Conservation (phyloP, 2,113 vertebrate genomes). For the Ciconia stormi region DNA sequence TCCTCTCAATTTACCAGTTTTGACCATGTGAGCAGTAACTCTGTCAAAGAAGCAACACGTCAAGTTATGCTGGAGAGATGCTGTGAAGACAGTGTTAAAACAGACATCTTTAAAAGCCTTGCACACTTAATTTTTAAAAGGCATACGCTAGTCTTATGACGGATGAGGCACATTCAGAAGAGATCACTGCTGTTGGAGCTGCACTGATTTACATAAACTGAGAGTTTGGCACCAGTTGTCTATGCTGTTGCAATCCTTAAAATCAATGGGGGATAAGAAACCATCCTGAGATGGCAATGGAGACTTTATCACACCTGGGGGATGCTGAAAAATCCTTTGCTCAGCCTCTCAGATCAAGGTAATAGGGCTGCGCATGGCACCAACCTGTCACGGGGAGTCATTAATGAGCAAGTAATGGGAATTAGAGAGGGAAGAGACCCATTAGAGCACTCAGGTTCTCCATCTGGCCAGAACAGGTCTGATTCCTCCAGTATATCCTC, state of each 20-base stretch:
- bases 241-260: background rate
- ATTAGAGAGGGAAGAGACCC: background rate
- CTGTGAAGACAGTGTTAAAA: background rate
- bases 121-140: background rate
- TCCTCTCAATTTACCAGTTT: background rate
- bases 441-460: background rate
- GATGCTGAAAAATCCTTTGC: background rate
- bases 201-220: background rate
- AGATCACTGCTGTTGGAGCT: background rate
- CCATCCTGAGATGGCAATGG: background rate
- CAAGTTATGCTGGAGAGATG: background rate
- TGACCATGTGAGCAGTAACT: background rate
- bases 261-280: background rate
- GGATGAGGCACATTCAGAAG: background rate
- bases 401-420: background rate
- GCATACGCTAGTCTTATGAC: rapidly evolving
- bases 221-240: background rate
- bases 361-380: background rate
- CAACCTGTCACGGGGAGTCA: background rate
- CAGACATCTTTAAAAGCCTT: background rate
- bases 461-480: background rate
- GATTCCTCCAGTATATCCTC: background rate
- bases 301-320: background rate
- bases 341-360: background rate
- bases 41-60: background rate